Base-by-base conservation (phyloP, 2,888 invertebrate genomes). In the Diaperis boleti region DNA sequence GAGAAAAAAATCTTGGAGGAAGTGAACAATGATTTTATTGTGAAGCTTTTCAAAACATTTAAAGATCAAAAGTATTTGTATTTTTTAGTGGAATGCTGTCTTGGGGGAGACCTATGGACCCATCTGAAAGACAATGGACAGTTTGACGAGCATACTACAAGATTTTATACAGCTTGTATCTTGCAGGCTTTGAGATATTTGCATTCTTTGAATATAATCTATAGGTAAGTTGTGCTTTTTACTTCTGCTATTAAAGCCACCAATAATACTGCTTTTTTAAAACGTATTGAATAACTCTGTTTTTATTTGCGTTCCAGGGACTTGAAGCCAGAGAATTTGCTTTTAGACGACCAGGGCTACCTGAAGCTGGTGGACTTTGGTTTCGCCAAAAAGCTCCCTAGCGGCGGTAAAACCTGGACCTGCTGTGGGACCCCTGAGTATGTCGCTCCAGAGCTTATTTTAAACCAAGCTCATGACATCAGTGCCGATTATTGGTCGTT, bases 401-500 rank as follows among this genome's bases (percentile, higher is more conserved):
- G 91, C 59, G 97, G 98, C n/a, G 87, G 95, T 64, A 98, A 98
- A 83, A 99, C 99, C 0, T 99, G 98, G 98, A 99, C 99, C 0
- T 99, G 99, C 86, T 99, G 99, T 80, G 98, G 98, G 2, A 98
- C 98, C 1, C 95, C 95, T 0, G 95, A 98, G 81, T 98, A 98
- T 81, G 98, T 99, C 5, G 98, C 99, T 6, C 99, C 99, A 0
- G 99, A 99, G 85, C 96, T 99, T 63, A 98, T 99, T 76, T 86
- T 99, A 74, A 99, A 99, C 84, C 90, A 95, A 77, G 98, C 98
- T 50, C 98, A 99, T 80, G 99, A 99, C 81, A 95, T 95, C 65
- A 94, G 94, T 75, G 98, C 98, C 0, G 99, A 99, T 82, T 98
- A 96, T 81, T 99, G 99, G 99, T 98, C 98, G 0, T 86, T 99